Evolutionary conservation across 2,113 vertebrate species (phyloP), one percentile per base, ranked within the genome.

Genomic region (Coptodon rendalli): DNA sequence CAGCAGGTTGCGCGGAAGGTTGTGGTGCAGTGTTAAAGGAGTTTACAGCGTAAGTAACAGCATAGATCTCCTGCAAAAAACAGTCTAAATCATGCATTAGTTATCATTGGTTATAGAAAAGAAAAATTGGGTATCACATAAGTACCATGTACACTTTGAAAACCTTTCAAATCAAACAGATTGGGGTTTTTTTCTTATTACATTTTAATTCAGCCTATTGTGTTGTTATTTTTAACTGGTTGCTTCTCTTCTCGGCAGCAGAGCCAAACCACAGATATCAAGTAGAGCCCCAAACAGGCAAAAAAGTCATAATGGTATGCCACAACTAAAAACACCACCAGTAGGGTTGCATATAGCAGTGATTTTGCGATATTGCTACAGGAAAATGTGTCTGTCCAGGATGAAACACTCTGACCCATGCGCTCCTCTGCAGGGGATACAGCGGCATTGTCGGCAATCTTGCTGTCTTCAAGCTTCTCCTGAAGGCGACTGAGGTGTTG

Each of bases 301-400:
- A 97, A 95, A 85, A 99, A 97, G 95, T 99, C 98, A 90, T 97
- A 99, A 86, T 97, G 94, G 81, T 97, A 97, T 16, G 97, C 93
- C 27, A 96, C 96, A 52, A 96, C 94, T 85, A 97, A 95, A 97
- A 99, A 98, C 38, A 97, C 79, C 89, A 97, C 82, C 83, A 98
- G 96, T 91, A 98, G 91, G 73, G 97, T 92, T 87, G 94, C 94
- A 85, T 88, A 97, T 17, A 97, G 82, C 59, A 98, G 86, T 87
- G 96, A 96, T 91, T 96, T 97, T 81, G 94, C 91, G 85, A 95
- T 92, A 43, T 96, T 95, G 82, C 95, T 94, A 71, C 96, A 96
- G 90, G 95, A 93, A 43, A 96, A 93, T 31, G 85, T 92, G n/a
- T 96, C 94, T 76, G 40, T 91, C 92, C 92, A 94, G 90, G 93